Conservation (phyloP, 2,797 vertebrate genomes). For the Leptoclinus maculatus region DNA sequence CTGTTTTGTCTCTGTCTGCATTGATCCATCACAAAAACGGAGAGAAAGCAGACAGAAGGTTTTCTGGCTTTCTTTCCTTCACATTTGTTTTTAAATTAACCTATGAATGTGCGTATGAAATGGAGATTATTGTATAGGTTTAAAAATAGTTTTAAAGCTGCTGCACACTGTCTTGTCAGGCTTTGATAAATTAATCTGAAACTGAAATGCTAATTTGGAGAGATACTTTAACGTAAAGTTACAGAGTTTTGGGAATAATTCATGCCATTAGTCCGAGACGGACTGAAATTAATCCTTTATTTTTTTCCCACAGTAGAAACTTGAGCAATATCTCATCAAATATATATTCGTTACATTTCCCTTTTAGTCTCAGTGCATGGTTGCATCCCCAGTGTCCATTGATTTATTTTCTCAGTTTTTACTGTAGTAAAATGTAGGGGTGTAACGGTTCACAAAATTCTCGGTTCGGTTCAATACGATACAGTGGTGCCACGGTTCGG, state of each 20-base stretch:
- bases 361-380: background rate
- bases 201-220: background rate
- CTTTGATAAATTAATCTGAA: background rate
- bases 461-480: too few species aligned
- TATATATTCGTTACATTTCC: too few species aligned
- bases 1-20: background rate
- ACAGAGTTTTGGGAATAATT: background rate
- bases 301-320: too few species aligned
- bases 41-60: background rate
- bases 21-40: background rate
- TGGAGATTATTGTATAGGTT: background rate
- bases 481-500: too few species aligned
- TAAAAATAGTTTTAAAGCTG: background rate
- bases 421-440: background rate
- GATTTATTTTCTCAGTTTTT: background rate
- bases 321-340: too few species aligned
- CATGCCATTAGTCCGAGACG: too few species aligned
- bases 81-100: background rate
- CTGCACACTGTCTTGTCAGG: too few species aligned
- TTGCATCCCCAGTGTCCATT: background rate
- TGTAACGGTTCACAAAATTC: too few species aligned
- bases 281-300: background rate
- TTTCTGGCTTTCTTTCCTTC: too few species aligned
- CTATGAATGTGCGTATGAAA: background rate
- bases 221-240: too few species aligned